Conservation (phyloP, 2,113 vertebrate genomes). For the Cromileptes altivelis region DNA sequence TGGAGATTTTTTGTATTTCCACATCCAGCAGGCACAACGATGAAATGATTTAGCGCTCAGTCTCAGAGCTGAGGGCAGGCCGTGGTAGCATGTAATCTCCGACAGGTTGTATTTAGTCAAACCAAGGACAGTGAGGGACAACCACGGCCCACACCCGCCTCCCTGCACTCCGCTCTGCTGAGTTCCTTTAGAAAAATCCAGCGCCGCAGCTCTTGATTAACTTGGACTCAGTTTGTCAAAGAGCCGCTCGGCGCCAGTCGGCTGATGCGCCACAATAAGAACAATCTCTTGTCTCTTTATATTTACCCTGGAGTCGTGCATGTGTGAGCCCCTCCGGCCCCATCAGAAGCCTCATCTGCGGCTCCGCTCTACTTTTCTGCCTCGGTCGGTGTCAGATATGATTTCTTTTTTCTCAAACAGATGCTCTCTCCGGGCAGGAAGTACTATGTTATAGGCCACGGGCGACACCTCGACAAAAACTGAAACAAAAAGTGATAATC, state of each 20-base stretch:
- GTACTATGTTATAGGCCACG: conserved; percentile 37
- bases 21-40: conserved; percentile 7
- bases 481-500: conserved; percentile 75
- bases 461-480: conserved; percentile 71
- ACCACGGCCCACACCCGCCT: conserved; percentile 18
- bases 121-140: conserved; percentile 54
- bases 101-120: conserved; percentile 68
- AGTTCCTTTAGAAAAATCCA: conserved; percentile 76
- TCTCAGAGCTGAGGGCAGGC: conserved; percentile 35
- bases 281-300: conserved; percentile 93
- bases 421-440: conserved; percentile 45
- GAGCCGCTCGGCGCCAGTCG: conserved; percentile 93
- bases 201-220: conserved; percentile 84
- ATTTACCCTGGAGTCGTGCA: conserved; percentile 88
- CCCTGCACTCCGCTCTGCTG: conserved; percentile 59
- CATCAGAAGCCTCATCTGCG: conserved; percentile 67
- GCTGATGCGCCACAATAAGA: conserved; percentile 90
- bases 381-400: conserved; percentile 59
- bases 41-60: conserved; percentile 55
- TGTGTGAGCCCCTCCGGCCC: conserved; percentile 76
- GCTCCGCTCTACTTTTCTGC: conserved; percentile 55
- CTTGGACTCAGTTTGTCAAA: conserved; percentile 83
- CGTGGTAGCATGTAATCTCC: conserved; percentile 49
- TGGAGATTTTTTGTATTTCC: background rate
- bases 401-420: conserved; percentile 53